Conservation (phyloP, 2,888 invertebrate genomes). For the Agrotis exclamationis region DNA sequence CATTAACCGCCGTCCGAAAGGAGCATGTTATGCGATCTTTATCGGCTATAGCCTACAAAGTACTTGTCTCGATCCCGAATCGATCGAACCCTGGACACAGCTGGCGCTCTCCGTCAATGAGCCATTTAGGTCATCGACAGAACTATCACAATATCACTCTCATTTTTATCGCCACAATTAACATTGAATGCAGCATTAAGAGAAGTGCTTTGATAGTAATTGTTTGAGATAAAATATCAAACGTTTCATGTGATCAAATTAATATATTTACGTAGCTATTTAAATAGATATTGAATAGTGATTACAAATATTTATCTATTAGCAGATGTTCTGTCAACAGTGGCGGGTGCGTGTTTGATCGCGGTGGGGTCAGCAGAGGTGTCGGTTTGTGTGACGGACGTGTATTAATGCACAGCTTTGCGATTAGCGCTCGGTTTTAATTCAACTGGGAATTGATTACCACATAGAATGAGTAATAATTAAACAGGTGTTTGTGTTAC, state of each 20-base stretch:
- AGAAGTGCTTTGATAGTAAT: conserved; percentile 17
- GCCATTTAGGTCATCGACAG: conserved; percentile 40
- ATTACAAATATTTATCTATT: conserved; percentile 32
- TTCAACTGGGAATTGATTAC: conserved; percentile 10
- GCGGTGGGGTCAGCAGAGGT: conserved; percentile 29
- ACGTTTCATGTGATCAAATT: conserved; percentile 2
- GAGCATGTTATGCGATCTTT: conserved; percentile 34
- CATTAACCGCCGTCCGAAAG: conserved; percentile 8
- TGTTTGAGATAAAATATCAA: conserved; percentile 5
- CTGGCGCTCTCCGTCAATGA: conserved; percentile 46
- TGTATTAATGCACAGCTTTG: conserved; percentile 13
- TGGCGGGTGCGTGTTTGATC: conserved; percentile 23
- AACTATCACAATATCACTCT: conserved; percentile 40
- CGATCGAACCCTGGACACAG: conserved; percentile 44
- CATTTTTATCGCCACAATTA: conserved; percentile 43
- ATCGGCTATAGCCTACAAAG: conserved; percentile 29
- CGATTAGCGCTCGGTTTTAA: conserved; percentile 28
- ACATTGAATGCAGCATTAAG: conserved; percentile 19
- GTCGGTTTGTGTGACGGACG: conserved; percentile 17
- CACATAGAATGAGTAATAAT: conserved; percentile 5
- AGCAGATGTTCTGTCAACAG: conserved; percentile 16
- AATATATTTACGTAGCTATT: conserved; percentile 9
- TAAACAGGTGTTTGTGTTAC: neutral
- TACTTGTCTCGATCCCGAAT: conserved; percentile 45
- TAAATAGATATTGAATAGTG: conserved; percentile 38